Evolutionary conservation across 2,113 vertebrate species (phyloP).

Genomic region (Dasyornis broadbenti): DNA sequence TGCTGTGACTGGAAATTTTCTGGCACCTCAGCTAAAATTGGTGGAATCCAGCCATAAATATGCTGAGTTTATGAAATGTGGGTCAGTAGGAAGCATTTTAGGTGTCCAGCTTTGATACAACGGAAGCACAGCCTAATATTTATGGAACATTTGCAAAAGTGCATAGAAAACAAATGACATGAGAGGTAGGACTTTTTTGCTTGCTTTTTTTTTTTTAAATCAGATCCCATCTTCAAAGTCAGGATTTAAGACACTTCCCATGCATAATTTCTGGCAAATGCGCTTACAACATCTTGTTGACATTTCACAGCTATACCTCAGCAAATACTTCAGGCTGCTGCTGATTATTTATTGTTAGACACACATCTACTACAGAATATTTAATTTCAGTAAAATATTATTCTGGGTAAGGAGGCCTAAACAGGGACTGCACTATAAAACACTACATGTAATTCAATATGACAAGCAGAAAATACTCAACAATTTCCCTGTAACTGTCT

Average conservation of each 20-base stretch:
- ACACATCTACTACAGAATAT: not conserved
- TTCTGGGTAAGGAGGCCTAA: not conserved
- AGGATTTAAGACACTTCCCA: not conserved
- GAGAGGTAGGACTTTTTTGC: not conserved
- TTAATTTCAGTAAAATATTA: not conserved
- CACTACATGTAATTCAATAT: not conserved
- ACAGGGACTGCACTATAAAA: not conserved
- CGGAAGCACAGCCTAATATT: not conserved
- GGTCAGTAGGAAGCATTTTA: not conserved
- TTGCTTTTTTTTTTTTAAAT: not conserved
- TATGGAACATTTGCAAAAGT: not conserved
- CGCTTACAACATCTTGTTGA: not conserved
- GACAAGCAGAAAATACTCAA: not conserved
- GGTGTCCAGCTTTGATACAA: not conserved
- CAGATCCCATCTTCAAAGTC: not conserved
- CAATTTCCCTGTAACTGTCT: not conserved
- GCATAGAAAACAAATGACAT: not conserved
- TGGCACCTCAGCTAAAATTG: not conserved
- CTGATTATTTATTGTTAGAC: conserved; percentile 16
- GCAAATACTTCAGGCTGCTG: not conserved
- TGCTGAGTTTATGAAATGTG: not conserved
- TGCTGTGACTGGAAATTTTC: not conserved
- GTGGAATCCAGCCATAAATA: not conserved
- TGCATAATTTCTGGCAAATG: not conserved
- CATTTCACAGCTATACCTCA: conserved; percentile 26